phyloP scores from a whole-genome alignment of 2,797 vertebrate species.

The Denticeps clupeoides region DNA sequence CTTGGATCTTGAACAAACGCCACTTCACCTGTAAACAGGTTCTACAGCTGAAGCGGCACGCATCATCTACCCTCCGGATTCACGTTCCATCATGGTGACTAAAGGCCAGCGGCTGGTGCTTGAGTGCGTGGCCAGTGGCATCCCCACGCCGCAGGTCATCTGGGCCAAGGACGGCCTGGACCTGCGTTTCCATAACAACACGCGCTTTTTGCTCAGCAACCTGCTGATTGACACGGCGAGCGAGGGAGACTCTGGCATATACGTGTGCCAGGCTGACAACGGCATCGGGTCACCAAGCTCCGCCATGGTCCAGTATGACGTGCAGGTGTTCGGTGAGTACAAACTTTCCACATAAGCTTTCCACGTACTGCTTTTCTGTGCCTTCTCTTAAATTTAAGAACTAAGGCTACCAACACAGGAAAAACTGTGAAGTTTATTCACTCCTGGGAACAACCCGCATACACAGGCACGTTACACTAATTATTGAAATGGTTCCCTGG shows the following conservation, averaged over 20 bases:
- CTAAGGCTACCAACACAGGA: too few relatives aligned
- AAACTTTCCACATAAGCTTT: too few relatives aligned
- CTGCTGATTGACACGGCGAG: conserved; percentile 79
- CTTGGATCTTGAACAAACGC: background rate
- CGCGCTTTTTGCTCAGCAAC: conserved; percentile 86
- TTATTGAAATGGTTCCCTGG: too few relatives aligned
- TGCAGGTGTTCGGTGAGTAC: conserved; percentile 93
- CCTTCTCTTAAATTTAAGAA: too few relatives aligned
- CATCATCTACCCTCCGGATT: conserved; percentile 82
- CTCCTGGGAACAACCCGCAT: too few relatives aligned
- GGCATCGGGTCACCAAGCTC: conserved; percentile 62
- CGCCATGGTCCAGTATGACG: conserved; percentile 75
- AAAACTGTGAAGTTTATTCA: too few relatives aligned
- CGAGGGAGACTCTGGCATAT: conserved; percentile 84
- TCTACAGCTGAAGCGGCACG: conserved; percentile 84
- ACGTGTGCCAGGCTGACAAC: conserved; percentile 78
- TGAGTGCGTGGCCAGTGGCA: conserved; percentile 91
- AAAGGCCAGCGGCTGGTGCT: conserved; percentile 89
- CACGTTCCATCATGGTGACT: conserved; percentile 89
- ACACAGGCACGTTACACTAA: too few relatives aligned
- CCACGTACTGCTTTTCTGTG: too few relatives aligned
- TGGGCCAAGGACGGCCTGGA: conserved; percentile 87
- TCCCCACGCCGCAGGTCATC: conserved; percentile 79
- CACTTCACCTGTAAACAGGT: conserved; percentile 49
- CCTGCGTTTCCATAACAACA: conserved; percentile 75